Conservation (phyloP, 1,140 invertebrate species). For the Penaeus vannamei region DNA sequence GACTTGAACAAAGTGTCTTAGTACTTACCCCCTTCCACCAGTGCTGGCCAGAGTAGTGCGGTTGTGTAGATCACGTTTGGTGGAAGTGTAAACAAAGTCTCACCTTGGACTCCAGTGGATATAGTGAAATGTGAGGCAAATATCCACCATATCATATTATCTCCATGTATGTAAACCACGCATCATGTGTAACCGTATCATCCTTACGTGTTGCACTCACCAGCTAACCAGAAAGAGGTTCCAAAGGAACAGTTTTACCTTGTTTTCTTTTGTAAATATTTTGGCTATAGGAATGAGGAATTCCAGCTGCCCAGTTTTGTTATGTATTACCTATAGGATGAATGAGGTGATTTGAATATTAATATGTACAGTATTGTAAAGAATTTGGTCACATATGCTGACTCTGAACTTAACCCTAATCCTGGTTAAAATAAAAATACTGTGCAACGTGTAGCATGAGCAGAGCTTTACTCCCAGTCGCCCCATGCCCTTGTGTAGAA, state of each 20-base stretch:
- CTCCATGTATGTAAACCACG: constrained; percentile 48
- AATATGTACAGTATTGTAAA: constrained; percentile 66
- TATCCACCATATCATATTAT: constrained; percentile 63
- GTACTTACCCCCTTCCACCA: constrained; percentile 61
- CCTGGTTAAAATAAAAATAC: constrained; percentile 59
- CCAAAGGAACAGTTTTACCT: constrained; percentile 59
- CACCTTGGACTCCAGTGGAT: constrained; percentile 40
- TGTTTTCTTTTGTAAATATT: constrained; percentile 66
- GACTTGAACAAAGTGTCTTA: constrained; percentile 65
- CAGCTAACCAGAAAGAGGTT: constrained; percentile 59
- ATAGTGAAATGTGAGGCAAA: constrained; percentile 37
- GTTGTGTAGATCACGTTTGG: constrained; percentile 60
- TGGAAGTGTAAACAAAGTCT: constrained; percentile 45
- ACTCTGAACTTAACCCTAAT: constrained; percentile 62
- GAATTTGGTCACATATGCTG: constrained; percentile 62
- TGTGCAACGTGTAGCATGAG: constrained; percentile 65
- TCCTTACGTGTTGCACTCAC: constrained; percentile 60
- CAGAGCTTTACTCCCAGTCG: constrained; percentile 62
- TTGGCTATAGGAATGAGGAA: constrained; percentile 62
- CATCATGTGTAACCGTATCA: constrained; percentile 56
- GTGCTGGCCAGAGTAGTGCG: constrained; percentile 52
- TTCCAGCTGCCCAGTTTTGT: constrained; percentile 66
- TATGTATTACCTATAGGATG: constrained; percentile 63
- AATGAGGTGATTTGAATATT: constrained; percentile 60
- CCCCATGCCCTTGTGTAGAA: constrained; percentile 63